phyloP scores from a whole-genome alignment of 2,797 vertebrate genomes.

The Sebastes minor region DNA sequence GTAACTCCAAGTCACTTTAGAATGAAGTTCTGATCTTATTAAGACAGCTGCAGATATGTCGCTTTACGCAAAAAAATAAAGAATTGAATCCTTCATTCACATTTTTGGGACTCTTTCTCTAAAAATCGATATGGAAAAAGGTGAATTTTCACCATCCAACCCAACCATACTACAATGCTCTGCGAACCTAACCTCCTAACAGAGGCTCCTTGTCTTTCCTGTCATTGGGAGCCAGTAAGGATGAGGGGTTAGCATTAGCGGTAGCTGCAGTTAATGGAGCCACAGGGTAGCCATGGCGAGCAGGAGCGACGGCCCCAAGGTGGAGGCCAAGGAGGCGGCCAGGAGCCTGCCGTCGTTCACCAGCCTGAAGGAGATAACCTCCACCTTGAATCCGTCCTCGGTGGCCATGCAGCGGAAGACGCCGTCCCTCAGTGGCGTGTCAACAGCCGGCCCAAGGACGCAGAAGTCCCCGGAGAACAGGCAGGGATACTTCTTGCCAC shows the following conservation, averaged over 20 bases:
- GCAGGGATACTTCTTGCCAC: conserved; percentile 81
- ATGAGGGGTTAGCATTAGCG: conserved; percentile 68
- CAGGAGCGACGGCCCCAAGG: conserved; percentile 76
- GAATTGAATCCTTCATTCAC: conserved; percentile 10
- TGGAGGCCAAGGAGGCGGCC: conserved; percentile 73
- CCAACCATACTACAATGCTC: conserved; percentile 68
- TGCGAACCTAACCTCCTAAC: conserved; percentile 78
- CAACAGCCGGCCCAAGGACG: conserved; percentile 77
- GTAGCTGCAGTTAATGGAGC: conserved; percentile 82
- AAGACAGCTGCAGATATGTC: conserved; percentile 27
- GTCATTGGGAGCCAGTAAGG: conserved; percentile 65
- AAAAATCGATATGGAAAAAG: conserved; percentile 45
- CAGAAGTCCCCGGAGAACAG: conserved; percentile 84
- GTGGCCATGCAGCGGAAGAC: conserved; percentile 86
- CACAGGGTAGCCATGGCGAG: conserved; percentile 75
- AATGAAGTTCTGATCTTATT: conserved; percentile 15
- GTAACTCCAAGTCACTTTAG: conserved; percentile 18
- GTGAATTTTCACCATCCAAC: conserved; percentile 20
- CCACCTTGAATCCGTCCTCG: conserved; percentile 85
- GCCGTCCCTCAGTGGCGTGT: conserved; percentile 81
- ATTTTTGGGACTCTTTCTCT: conserved; percentile 43
- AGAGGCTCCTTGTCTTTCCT: conserved; percentile 52
- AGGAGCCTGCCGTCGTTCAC: conserved; percentile 72
- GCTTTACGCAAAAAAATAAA: conserved; percentile 36
- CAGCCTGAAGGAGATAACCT: conserved; percentile 85